Evolutionary conservation across 2,113 vertebrate genomes (phyloP), one percentile per base, ranked within the genome.

Genomic region (Syngnathus scovelli): DNA sequence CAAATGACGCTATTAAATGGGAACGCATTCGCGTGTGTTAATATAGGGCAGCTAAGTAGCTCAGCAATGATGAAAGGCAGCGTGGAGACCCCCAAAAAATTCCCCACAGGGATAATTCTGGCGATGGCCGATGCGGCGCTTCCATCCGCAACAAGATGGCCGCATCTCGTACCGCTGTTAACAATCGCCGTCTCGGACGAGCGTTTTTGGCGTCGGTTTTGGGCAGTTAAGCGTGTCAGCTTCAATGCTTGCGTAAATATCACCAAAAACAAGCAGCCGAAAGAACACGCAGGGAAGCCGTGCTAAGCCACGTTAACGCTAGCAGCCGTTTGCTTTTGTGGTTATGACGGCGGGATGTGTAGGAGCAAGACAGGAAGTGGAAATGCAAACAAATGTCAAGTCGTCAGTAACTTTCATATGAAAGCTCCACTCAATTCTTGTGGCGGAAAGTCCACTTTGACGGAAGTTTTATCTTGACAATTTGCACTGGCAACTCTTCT

Each of bases 1-100:
- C 68, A 74, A 79, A 85, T 64, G 62, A 78, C 27, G 66, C 61
- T 59, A 62, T 79, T 74, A 83, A 79, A 74, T 77, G 78, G 76
- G 23, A 71, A 82, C 71, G 64, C 48, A 39, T 21, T 18, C 41
- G 61, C 37, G 18, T 48, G 69, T 69, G 69, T 67, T 66, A 55
- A 46, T 72, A 46, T 72, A 66, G 67, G 68, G 55, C 1, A 62
- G 64, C 55, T n/a, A 67, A 83, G 83, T 75, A 44, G 71, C 78
- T 79, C 16, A 7, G 55, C 61, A 70, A 72, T 83, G 80, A 85
- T 83, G 80, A 79, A 85, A 81, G 18, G 6, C 15, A 56, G 18
- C 58, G 66, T 27, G 51, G 71, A 38, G 70, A 39, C 6, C 38
- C 38, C 38, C 38, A 39, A 15, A 36, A 58, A 74, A 23, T 23